Base-by-base conservation (phyloP, 2,113 vertebrate species). In the Xerus inauris region DNA sequence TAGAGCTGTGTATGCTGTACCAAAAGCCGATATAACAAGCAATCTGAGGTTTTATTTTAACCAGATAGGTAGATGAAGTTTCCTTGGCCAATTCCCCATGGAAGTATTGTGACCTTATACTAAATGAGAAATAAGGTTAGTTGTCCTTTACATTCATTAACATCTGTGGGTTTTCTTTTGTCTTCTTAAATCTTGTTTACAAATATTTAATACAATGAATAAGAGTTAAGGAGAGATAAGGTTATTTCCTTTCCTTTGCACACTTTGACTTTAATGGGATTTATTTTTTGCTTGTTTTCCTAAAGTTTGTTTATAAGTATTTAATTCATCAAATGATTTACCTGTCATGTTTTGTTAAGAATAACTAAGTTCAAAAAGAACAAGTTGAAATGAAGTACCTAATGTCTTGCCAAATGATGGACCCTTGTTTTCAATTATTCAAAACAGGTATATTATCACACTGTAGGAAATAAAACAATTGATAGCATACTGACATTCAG, bases 391-490 rank as follows among this genome's bases (percentile, higher is more conserved):
- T 91, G 10, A 62, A 28, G 2, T 67, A 3, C 26, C 35, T 85
- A 10, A 47, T 65, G 49, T 62, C 8, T 75, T 91, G 3, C 11
- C 14, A 91, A 57, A 71, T 59, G 24, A 64, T 88, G 19, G 30
- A 90, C 89, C 84, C 26, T 32, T 76, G 7, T 75, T 94, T 85
- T 69, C 32, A 88, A 81, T 95, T 6, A 87, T 71, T 49, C 84
- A 96, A 75, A 87, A 97, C 94, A 98, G 88, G 65, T 96, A 97
- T 97, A 73, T 91, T 49, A 87, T 94, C 62, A 91, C 97, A 49
- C 97, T 94, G 96, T 73, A 91, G 89, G 96, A 84, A 93, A 65
- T 84, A 97, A 97, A 98, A 93, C 97, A 98, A 98, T 97, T 91
- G 64, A 57, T 73, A 95, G 77, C 96, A 97, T n/a, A 85, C 51